Conservation (phyloP, 2,888 invertebrate species). For the Pterobdella sp. region DNA sequence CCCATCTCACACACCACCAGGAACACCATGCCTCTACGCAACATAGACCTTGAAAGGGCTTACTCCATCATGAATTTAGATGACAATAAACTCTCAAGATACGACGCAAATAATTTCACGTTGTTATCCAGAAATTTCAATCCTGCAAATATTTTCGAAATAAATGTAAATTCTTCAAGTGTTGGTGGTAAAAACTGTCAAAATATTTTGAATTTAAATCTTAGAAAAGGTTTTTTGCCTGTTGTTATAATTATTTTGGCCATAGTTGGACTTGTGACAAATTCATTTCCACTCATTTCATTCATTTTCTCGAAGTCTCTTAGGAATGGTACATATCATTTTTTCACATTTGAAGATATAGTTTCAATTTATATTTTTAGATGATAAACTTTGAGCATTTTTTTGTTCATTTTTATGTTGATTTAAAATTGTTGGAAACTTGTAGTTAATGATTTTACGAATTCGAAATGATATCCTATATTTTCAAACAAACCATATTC, state of each 20-base stretch:
- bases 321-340: slow-evolving; percentile 34
- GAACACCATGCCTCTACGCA: slow-evolving; percentile 2
- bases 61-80: slow-evolving; percentile 29
- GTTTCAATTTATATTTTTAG: no score
- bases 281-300: slow-evolving; percentile 32
- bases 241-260: slow-evolving; percentile 34
- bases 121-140: slow-evolving; percentile 19
- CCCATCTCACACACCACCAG: background rate
- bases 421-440: no score
- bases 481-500: no score
- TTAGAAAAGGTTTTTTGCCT: slow-evolving; percentile 34
- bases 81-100: slow-evolving; percentile 11
- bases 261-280: slow-evolving; percentile 32
- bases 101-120: slow-evolving; percentile 1
- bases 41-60: slow-evolving; percentile 21
- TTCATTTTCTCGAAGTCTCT: slow-evolving; percentile 33
- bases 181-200: slow-evolving; percentile 22
- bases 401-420: no score
- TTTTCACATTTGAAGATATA: no score
- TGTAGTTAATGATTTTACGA: no score
- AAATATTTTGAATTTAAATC: slow-evolving; percentile 34
- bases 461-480: no score
- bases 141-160: slow-evolving; percentile 5
- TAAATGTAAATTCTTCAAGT: slow-evolving; percentile 7
- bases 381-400: no score